Conservation (phyloP, 2,888 invertebrate species). For the Cataglyphis livida region DNA sequence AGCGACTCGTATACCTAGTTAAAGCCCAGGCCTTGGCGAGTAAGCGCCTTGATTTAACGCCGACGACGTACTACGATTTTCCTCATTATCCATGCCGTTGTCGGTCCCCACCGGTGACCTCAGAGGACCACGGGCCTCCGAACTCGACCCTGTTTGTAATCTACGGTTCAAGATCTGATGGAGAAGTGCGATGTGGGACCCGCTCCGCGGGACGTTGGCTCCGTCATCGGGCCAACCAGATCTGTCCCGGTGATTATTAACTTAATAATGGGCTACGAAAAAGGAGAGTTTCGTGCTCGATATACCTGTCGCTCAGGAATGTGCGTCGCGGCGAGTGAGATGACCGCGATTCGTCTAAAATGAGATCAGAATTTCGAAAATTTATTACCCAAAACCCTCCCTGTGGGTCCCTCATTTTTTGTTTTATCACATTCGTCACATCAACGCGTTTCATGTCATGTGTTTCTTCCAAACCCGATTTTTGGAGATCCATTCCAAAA, state of each 20-base stretch:
- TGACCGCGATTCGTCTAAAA: slow-evolving; percentile 56
- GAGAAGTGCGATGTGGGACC: slow-evolving; percentile 16
- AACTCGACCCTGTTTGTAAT: neutral
- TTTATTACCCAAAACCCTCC: slow-evolving; percentile 20
- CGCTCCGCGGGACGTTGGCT: slow-evolving; percentile 52
- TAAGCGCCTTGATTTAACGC: slow-evolving; percentile 41
- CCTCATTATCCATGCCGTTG: slow-evolving; percentile 38
- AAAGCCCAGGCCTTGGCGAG: slow-evolving; percentile 16
- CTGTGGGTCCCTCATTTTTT: neutral
- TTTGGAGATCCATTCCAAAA: neutral
- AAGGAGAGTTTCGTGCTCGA: slow-evolving; percentile 37
- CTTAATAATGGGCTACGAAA: slow-evolving; percentile 57
- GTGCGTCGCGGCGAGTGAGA: slow-evolving; percentile 22
- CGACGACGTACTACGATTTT: slow-evolving; percentile 36
- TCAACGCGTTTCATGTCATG: slow-evolving; percentile 12
- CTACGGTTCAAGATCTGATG: slow-evolving; percentile 49
- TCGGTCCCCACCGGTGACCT: neutral
- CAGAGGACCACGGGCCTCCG: neutral
- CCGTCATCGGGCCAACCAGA: slow-evolving; percentile 55
- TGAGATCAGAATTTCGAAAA: slow-evolving; percentile 60
- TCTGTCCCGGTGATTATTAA: slow-evolving; percentile 63
- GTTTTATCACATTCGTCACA: slow-evolving; percentile 14
- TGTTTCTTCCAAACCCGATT: slow-evolving; percentile 17
- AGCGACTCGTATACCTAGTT: slow-evolving; percentile 57
- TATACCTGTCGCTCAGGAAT: slow-evolving; percentile 61